Evolutionary conservation across 2,888 invertebrate species (phyloP), one percentile per base, ranked within the genome.

Genomic region (Trisateles emortualis): DNA sequence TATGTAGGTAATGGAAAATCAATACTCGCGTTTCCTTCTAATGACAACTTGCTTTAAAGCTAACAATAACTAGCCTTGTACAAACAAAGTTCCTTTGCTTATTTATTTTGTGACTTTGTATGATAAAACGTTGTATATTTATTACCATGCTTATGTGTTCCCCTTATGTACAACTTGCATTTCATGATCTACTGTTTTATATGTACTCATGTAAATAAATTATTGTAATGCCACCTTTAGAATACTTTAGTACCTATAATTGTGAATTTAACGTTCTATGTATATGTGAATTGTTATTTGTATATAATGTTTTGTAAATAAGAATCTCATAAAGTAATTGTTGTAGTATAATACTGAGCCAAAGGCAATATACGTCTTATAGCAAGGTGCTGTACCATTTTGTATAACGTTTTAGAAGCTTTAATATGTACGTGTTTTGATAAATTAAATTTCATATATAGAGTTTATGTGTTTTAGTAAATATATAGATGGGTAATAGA

Each of bases 341-440:
- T 60, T 55, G 54, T 65, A 68, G 62, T 73, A 70, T 76, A 76
- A 81, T 82, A 81, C 78, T 87, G 81, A 88, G 90, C 90, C 90
- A 89, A 90, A 91, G 91, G 90, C 90, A 84, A 81, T 80, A 77
- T 78, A 83, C 81, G 83, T 87, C 82, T 87, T 78, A 77, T 78
- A 79, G 81, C 77, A 83, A 87, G 90, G 90, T 92, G 90, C 88
- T 92, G 87, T 84, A 78, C 74, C 74, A 78, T 79, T 83, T 79
- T 81, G 74, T 84, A 76, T 76, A 79, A 79, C 64, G 69, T 83
- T 78, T 81, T 79, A 81, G 79, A 82, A 87, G 87, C 86, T 87
- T 88, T 88, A 90, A 86, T 75, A 77, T 70, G 46, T 64, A 56
- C 50, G 26, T 57, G 60, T 72, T 76, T 73, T 75, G 72, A 69